A percentile compares a stretch with the other conserved stretches of the same genome.
Evolutionary conservation across 2,113 vertebrate species (phyloP).

Genomic region (Osmerus eperlanus): DNA sequence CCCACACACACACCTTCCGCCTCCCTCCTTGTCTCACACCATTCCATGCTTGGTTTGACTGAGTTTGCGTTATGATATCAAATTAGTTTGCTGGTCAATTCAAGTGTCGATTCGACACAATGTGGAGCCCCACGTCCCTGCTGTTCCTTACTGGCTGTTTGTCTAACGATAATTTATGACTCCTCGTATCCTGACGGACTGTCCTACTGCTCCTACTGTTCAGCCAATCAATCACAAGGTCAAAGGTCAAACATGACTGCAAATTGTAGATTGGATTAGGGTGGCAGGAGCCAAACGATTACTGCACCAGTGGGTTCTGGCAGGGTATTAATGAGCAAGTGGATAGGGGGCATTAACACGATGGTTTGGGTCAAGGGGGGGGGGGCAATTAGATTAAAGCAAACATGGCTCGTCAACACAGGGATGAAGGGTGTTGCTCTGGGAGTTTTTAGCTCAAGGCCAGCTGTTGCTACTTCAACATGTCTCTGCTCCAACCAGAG

Average conservation of each 20-base stretch:
- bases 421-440: too few species aligned
- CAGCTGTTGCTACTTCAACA: too few species aligned
- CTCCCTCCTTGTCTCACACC: conserved; percentile 5
- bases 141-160: conserved; percentile 17
- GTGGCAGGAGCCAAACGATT: conserved; percentile 27
- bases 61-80: too few species aligned
- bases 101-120: too few species aligned
- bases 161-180: conserved; percentile 41
- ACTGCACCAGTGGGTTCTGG: conserved; percentile 11
- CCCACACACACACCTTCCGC: conserved; percentile 29
- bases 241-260: conserved; percentile 30
- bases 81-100: too few species aligned
- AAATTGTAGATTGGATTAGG: conserved; percentile 36
- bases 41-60: too few species aligned
- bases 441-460: too few species aligned
- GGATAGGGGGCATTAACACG: background rate
- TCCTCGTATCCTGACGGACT: conserved; percentile 24
- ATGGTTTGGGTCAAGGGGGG: conserved; percentile 17
- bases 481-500: too few species aligned
- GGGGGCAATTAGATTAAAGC: conserved; percentile 39
- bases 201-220: conserved; percentile 12
- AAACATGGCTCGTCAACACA: conserved; percentile 7
- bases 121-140: background rate
- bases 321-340: conserved; percentile 26
- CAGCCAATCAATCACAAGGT: conserved; percentile 43